Conservation (phyloP, 2,888 invertebrate species). For the Trypoxylon attenuatum region DNA sequence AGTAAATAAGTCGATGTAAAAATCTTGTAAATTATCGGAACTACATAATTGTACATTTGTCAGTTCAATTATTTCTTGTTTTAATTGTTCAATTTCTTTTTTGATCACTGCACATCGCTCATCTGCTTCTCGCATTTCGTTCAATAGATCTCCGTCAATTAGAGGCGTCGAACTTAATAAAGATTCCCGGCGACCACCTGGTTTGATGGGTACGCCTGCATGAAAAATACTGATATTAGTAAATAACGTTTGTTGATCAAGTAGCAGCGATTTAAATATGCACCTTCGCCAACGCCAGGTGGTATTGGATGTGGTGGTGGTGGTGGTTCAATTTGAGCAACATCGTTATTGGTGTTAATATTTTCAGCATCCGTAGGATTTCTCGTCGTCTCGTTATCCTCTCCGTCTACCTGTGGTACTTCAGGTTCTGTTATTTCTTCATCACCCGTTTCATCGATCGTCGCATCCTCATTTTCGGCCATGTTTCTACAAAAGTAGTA, state of each 20-base stretch:
- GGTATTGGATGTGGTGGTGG: conserved; percentile 13
- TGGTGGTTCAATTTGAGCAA: conserved; percentile 59
- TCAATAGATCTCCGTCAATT: conserved; percentile 67
- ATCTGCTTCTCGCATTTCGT: conserved; percentile 75
- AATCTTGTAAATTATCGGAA: too few species aligned
- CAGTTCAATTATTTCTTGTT: conserved; percentile 72
- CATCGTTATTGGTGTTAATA: conserved; percentile 69
- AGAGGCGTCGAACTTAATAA: conserved; percentile 56
- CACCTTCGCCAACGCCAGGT: conserved; percentile 29
- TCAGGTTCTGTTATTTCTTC: neutral
- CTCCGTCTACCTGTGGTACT: neutral
- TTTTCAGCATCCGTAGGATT: neutral
- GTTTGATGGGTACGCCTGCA: conserved; percentile 39
- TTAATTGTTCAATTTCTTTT: conserved; percentile 74
- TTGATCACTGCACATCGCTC: conserved; percentile 68
- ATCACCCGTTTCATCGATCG: neutral
- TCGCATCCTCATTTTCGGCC: conserved; percentile 22
- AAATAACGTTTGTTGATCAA: neutral
- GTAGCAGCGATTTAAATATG: neutral
- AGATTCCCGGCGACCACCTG: conserved; percentile 50
- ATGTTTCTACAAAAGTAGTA: conserved; percentile 24
- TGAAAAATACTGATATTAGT: neutral
- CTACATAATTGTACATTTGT: conserved; percentile 61
- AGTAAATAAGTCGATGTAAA: too few species aligned
- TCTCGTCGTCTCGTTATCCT: neutral